These are phyloP conservation scores for Druon quercuslanigerum DNA, from an alignment of 1,140 invertebrate genomes.

Conservation along the genomic window DNA sequence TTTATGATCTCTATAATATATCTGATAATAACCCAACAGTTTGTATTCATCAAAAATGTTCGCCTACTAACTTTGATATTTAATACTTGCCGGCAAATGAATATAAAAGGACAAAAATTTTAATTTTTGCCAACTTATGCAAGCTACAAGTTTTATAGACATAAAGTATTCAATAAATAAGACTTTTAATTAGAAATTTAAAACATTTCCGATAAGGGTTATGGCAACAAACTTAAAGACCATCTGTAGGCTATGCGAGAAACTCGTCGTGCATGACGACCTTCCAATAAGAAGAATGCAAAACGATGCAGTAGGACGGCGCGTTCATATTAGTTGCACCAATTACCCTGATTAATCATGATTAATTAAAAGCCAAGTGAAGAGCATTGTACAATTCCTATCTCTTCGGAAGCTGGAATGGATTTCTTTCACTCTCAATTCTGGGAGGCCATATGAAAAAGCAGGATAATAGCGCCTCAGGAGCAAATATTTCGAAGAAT, in stretches of 20 bases:
- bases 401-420: neutral
- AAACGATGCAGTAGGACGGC: conserved; percentile 35
- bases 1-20: too few species aligned
- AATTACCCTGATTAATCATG: conserved; percentile 65
- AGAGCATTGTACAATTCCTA: conserved; percentile 30
- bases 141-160: too few species aligned
- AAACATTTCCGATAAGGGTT: neutral
- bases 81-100: too few species aligned
- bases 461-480: neutral
- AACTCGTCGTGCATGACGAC: conserved; percentile 14
- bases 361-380: conserved; percentile 60
- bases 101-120: too few species aligned
- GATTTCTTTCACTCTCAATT: conserved; percentile 13
- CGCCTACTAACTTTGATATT: too few species aligned
- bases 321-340: conserved; percentile 53
- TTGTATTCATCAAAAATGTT: too few species aligned
- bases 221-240: conserved; percentile 1
- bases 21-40: too few species aligned
- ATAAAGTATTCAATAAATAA: too few species aligned
- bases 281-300: conserved; percentile 32
- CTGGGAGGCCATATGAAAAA: conserved; percentile 3
- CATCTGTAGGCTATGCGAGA: neutral
- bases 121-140: too few species aligned
- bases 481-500: neutral
- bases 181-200: too few species aligned